A percentile compares a stretch with the other conserved stretches of the same genome.
These are phyloP conservation scores for Rhineura floridana DNA, from an alignment of 2,113 vertebrate genomes.

Conservation along the genomic window DNA sequence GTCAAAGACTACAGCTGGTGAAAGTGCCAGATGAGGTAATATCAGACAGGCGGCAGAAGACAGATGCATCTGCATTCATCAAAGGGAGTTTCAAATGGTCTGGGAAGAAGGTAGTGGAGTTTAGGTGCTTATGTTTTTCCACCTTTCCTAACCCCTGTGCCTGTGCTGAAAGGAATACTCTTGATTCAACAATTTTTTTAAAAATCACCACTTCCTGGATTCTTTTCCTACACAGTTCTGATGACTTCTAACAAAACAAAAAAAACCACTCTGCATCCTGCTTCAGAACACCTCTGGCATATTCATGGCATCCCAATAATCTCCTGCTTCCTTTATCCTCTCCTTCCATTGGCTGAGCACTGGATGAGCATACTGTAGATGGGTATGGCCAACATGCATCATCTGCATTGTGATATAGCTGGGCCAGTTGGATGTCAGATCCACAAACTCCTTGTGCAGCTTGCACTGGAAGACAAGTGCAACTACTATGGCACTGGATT, in stretches of 20 bases:
- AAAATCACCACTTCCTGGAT: background rate
- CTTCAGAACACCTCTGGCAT: background rate
- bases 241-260: background rate
- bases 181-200: background rate
- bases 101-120: background rate
- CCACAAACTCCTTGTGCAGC: background rate
- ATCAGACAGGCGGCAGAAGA: background rate
- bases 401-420: background rate
- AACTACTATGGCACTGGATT: background rate
- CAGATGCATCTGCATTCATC: background rate
- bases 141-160: background rate
- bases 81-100: background rate
- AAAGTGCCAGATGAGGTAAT: constrained; percentile 27
- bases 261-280: background rate
- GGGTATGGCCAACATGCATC: background rate
- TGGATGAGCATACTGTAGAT: too few relatives aligned
- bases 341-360: too few relatives aligned
- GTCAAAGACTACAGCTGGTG: constrained; percentile 26
- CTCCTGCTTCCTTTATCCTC: background rate
- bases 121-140: background rate
- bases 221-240: background rate
- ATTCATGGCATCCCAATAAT: background rate
- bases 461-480: background rate
- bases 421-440: background rate
- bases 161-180: background rate